Evolutionary conservation across 2,113 vertebrate genomes (phyloP).

Genomic region (Setophaga coronata): DNA sequence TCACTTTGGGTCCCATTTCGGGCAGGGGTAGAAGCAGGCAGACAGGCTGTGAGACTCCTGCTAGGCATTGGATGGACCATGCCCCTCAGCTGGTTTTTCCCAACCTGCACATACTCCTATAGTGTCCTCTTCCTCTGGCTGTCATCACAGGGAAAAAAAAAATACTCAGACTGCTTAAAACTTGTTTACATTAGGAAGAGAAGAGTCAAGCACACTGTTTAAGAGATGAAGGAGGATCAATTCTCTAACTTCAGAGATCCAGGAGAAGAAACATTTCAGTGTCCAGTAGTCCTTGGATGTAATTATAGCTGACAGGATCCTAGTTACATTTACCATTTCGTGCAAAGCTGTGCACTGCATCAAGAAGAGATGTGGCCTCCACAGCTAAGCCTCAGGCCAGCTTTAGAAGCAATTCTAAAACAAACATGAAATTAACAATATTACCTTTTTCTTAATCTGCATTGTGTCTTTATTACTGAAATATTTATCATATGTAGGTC

Average conservation of each 20-base stretch:
- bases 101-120: background rate
- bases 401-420: background rate
- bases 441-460: background rate
- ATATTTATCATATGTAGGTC: background rate
- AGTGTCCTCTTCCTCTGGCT: background rate
- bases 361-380: background rate
- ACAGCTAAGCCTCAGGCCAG: background rate
- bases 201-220: background rate
- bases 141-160: background rate
- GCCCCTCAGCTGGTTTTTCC: background rate
- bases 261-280: background rate
- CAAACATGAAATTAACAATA: background rate
- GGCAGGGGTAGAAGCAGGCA: background rate
- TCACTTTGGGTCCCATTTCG: background rate
- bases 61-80: background rate
- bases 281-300: background rate
- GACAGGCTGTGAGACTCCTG: rapidly evolving
- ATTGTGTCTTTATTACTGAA: background rate
- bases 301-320: background rate
- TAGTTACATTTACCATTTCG: background rate
- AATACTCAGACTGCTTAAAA: background rate
- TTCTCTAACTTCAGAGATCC: background rate
- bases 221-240: background rate
- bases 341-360: background rate
- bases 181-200: background rate